Conservation (phyloP, 2,113 vertebrate genomes). For the Melozone crissalis region DNA sequence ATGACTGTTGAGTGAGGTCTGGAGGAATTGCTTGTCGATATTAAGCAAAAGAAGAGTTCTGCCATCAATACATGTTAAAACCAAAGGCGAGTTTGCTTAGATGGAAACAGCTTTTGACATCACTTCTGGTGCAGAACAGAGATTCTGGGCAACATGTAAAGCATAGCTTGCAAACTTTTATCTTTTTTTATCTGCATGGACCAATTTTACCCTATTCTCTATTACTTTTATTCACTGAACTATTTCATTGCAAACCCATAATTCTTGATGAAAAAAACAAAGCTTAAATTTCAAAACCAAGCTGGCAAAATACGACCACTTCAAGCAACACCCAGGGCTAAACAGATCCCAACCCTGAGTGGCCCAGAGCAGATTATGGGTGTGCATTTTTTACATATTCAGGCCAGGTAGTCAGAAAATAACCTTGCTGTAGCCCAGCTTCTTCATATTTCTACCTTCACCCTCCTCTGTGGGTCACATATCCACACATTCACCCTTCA, state of each 20-base stretch:
- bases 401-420: neutral
- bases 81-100: neutral
- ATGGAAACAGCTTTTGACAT: neutral
- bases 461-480: neutral
- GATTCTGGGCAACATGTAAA: neutral
- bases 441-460: neutral
- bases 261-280: neutral
- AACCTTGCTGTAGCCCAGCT: neutral
- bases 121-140: neutral
- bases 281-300: neutral
- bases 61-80: neutral
- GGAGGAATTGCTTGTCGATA: neutral
- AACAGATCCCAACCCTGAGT: neutral
- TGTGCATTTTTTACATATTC: neutral
- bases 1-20: neutral
- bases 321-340: neutral
- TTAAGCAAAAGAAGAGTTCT: neutral
- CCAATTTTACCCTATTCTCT: neutral
- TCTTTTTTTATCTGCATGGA: neutral
- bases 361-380: rapidly evolving
- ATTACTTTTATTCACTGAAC: neutral
- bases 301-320: neutral
- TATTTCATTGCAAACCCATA: neutral
- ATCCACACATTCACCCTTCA: neutral
- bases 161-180: neutral